Evolutionary conservation across 2,113 vertebrate species (phyloP).

Genomic region (Neolamprologus cancellatus): DNA sequence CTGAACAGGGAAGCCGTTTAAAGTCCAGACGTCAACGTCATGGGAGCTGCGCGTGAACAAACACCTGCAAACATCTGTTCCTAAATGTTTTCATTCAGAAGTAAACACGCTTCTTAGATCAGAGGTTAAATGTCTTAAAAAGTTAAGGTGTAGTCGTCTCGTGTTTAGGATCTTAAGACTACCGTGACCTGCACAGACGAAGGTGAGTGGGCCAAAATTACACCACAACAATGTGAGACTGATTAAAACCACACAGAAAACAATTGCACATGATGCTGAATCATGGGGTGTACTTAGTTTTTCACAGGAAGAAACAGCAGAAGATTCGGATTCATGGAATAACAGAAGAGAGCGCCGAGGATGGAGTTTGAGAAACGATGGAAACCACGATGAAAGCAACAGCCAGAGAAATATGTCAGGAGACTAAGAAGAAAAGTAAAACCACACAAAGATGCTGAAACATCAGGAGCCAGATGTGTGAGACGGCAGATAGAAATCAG

Average conservation of each 20-base stretch:
- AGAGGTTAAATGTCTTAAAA: neutral
- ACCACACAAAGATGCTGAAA: neutral
- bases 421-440: neutral
- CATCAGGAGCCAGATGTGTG: neutral
- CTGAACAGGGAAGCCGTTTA: neutral
- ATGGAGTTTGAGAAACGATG: neutral
- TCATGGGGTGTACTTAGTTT: neutral
- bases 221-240: neutral
- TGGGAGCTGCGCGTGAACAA: neutral
- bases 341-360: neutral
- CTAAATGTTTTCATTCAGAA: neutral
- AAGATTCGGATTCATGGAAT: neutral
- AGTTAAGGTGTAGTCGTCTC: neutral
- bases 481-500: constrained; percentile 22
- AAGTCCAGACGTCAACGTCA: neutral
- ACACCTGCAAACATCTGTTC: neutral
- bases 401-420: neutral
- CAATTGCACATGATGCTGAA: neutral
- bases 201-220: neutral
- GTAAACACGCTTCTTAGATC: neutral
- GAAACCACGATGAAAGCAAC: neutral
- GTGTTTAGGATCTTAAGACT: neutral
- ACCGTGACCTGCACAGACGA: neutral
- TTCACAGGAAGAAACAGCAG: neutral
- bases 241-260: neutral